A percentile compares a stretch with the other conserved stretches of the same genome.
These are phyloP conservation scores for Oligia fasciuncula DNA, from an alignment of 2,888 invertebrate genomes.

Conservation along the genomic window DNA sequence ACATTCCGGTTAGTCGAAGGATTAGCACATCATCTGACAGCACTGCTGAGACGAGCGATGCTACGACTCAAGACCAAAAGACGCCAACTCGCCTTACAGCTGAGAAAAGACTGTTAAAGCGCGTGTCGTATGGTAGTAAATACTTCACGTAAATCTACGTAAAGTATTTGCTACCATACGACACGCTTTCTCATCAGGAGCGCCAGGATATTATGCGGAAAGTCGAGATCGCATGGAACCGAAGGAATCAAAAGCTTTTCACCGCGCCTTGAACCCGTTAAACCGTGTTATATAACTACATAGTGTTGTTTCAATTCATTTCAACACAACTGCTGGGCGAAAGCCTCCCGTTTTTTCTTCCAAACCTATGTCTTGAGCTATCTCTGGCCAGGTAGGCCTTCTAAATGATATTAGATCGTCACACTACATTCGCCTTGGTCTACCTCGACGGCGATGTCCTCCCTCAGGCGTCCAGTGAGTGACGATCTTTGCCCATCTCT, in stretches of 20 bases:
- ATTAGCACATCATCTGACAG: conserved; percentile 5
- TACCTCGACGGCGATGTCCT: not conserved
- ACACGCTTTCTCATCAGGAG: conserved; percentile 94
- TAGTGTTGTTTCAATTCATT: too few species aligned
- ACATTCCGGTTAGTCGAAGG: not conserved
- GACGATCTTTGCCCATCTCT: not conserved
- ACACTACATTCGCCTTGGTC: not conserved
- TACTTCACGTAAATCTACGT: conserved; percentile 86
- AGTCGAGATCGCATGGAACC: conserved; percentile 94
- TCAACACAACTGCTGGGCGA: not conserved
- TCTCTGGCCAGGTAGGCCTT: not conserved
- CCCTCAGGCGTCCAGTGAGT: not conserved
- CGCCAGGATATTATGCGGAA: conserved; percentile 92
- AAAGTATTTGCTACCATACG: conserved; percentile 97
- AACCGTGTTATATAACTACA: conserved; percentile 54
- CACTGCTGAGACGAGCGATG: not conserved
- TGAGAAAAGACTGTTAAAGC: not conserved
- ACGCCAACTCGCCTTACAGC: not conserved
- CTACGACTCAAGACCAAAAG: not conserved
- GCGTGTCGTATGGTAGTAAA: not conserved
- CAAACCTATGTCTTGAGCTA: not conserved
- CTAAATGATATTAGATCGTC: not conserved
- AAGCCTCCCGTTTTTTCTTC: not conserved
- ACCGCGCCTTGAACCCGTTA: conserved; percentile 78
- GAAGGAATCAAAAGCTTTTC: conserved; percentile 87